These are phyloP conservation scores for Saturnia pavonia DNA, from an alignment of 2,888 invertebrate species.

Conservation along the genomic window DNA sequence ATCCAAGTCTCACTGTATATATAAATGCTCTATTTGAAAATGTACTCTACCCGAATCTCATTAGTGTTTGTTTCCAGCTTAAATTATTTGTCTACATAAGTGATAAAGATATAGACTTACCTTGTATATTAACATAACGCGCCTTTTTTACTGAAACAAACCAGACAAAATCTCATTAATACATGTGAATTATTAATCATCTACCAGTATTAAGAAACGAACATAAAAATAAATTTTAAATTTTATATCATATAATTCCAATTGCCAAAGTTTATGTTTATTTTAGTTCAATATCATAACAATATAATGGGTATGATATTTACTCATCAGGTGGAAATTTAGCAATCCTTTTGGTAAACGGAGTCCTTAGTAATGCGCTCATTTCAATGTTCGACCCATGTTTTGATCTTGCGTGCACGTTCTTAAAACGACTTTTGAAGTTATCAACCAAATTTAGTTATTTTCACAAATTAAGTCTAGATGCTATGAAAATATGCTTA, in stretches of 20 bases:
- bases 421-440: no score
- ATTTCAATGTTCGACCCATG: neutral
- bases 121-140: conserved; percentile 91
- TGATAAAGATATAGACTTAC: conserved; percentile 75
- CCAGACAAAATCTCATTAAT: conserved; percentile 36
- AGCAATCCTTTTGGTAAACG: no score
- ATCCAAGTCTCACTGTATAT: no score
- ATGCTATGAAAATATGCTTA: no score
- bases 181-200: neutral
- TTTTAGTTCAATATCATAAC: no score
- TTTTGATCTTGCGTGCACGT: no score
- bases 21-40: neutral
- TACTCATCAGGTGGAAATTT: no score
- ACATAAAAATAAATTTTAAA: neutral
- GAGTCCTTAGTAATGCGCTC: no score
- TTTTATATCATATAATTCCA: neutral
- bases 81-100: conserved; percentile 26
- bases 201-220: neutral
- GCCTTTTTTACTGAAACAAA: conserved; percentile 94
- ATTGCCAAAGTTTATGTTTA: neutral
- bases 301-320: no score
- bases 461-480: no score
- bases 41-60: neutral
- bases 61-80: neutral
- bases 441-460: neutral